Conservation (phyloP, 2,888 invertebrate species). For the Drosophila monieri region DNA sequence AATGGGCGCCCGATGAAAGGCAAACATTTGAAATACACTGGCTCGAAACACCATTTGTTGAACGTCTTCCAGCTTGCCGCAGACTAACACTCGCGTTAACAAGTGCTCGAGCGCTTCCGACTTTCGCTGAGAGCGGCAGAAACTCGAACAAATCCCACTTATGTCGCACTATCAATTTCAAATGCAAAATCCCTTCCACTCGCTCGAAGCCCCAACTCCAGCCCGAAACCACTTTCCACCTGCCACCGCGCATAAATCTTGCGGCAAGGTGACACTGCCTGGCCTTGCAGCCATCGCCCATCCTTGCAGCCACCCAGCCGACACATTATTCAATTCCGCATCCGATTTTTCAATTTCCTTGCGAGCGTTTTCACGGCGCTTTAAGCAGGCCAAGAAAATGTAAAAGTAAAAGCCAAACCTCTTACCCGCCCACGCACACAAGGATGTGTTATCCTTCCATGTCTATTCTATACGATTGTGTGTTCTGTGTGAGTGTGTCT, state of each 20-base stretch:
- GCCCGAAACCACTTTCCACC: background rate
- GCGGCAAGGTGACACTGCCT: slow-evolving; percentile 38
- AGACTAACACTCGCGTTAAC: slow-evolving; percentile 36
- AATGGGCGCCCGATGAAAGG: background rate
- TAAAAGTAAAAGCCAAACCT: slow-evolving; percentile 55
- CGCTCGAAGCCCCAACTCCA: background rate
- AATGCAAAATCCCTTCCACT: slow-evolving; percentile 56
- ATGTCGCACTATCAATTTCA: slow-evolving; percentile 67
- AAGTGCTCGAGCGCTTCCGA: slow-evolving; percentile 35
- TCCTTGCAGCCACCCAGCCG: background rate
- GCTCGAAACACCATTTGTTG: slow-evolving; percentile 13
- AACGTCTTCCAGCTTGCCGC: slow-evolving; percentile 22
- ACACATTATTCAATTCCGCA: slow-evolving; percentile 70
- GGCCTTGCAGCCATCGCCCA: slow-evolving; percentile 13
- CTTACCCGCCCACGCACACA: slow-evolving; percentile 1
- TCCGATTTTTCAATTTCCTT: slow-evolving; percentile 74
- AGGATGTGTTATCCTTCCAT: slow-evolving; percentile 19
- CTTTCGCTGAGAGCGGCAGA: slow-evolving; percentile 23
- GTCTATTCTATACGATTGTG: slow-evolving; percentile 32
- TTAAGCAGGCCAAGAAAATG: slow-evolving; percentile 62
- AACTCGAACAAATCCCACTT: slow-evolving; percentile 51
- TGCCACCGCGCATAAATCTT: slow-evolving; percentile 64
- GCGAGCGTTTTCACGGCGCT: slow-evolving; percentile 67
- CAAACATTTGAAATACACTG: background rate
- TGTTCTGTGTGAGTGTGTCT: slow-evolving; percentile 12